These are phyloP conservation scores for Tenthredo amoena DNA, from an alignment of 2,888 invertebrate genomes.

Conservation along the genomic window DNA sequence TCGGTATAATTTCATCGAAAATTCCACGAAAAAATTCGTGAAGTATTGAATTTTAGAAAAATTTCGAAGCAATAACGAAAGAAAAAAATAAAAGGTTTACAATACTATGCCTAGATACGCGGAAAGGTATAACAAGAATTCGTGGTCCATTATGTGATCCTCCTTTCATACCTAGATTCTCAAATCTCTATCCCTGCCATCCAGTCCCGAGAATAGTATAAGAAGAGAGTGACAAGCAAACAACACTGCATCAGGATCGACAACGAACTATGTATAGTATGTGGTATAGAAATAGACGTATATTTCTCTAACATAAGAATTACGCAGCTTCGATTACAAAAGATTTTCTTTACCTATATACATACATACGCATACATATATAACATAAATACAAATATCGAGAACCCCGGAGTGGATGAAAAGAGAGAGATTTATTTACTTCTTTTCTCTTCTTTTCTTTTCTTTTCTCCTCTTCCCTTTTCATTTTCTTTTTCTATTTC, in stretches of 20 bases:
- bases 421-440: slow-evolving; percentile 26
- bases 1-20: neutral
- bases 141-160: slow-evolving; percentile 19
- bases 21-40: neutral
- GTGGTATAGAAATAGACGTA: neutral
- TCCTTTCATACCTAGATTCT: slow-evolving; percentile 20
- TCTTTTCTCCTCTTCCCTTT: neutral
- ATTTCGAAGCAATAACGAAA: neutral
- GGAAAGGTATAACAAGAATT: neutral
- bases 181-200: slow-evolving; percentile 9
- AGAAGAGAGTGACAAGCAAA: slow-evolving; percentile 23
- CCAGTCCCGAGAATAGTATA: neutral
- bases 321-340: slow-evolving; percentile 3
- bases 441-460: slow-evolving; percentile 12
- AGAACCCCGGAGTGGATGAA: neutral
- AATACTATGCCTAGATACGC: neutral
- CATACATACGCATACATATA: neutral
- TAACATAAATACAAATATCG: slow-evolving; percentile 16
- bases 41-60: neutral
- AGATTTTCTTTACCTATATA: neutral
- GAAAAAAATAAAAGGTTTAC: neutral
- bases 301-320: neutral
- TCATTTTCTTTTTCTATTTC: neutral
- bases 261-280: neutral
- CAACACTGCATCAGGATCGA: slow-evolving; percentile 1